Percentiles rank a stretch among this genome's conserved stretches.
phyloP scores from a whole-genome alignment of 2,888 invertebrate species.

The Hirtodrosophila trivittata region DNA sequence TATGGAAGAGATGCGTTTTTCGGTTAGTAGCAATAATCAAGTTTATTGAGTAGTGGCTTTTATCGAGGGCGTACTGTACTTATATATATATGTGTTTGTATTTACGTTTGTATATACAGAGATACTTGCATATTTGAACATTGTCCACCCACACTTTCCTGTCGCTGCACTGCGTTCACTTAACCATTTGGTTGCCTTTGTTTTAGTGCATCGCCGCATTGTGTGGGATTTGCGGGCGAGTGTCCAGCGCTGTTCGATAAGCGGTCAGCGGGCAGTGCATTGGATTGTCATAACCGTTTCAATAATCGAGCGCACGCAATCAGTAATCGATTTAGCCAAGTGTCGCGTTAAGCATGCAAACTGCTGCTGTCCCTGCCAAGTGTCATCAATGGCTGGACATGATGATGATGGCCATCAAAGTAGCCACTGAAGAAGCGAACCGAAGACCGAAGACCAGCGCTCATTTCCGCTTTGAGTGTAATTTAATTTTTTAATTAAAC shows the following conservation, averaged over 20 bases:
- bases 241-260: constrained; percentile 6
- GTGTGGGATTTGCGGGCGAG: constrained; percentile 36
- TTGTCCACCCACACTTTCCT: constrained; percentile 47
- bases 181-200: constrained; percentile 15
- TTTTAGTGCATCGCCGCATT: constrained; percentile 15
- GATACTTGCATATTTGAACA: background rate
- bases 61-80: no score
- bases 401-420: constrained; percentile 32
- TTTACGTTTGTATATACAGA: background rate
- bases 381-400: constrained; percentile 13
- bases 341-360: constrained; percentile 8
- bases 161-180: constrained; percentile 17
- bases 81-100: background rate
- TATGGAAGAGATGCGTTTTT: no score
- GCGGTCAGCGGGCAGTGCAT: constrained; percentile 16
- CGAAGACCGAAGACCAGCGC: no score
- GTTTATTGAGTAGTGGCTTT: no score
- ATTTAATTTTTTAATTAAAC: constrained; percentile 69
- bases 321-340: constrained; percentile 20
- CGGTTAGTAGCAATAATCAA: no score
- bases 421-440: no score
- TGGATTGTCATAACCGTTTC: constrained; percentile 9
- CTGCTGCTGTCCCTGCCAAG: constrained; percentile 17
- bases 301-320: constrained; percentile 28
- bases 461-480: constrained; percentile 67